Evolutionary conservation across 2,797 vertebrate genomes (phyloP).

Genomic region (Bradypodion pumilum): DNA sequence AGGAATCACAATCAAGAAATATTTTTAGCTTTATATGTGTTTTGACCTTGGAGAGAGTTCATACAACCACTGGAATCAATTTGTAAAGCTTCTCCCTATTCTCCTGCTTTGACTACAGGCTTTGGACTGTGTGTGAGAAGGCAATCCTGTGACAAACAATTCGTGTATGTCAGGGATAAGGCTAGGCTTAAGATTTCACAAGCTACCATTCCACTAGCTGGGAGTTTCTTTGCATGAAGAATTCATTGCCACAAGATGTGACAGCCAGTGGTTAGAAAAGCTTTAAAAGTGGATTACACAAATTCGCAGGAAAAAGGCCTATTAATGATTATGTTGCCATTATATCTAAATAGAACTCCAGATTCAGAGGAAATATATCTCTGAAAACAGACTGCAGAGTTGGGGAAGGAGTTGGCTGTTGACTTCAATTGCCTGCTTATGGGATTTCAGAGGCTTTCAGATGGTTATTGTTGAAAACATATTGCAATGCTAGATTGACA

Average conservation of each 20-base stretch:
- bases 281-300: not conserved
- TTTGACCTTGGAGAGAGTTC: not conserved
- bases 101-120: not conserved
- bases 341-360: not conserved
- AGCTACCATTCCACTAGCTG: not conserved
- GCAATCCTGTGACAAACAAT: not conserved
- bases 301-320: not conserved
- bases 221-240: not conserved
- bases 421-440: not conserved
- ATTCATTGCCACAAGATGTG: not conserved
- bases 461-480: not conserved
- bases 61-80: not conserved
- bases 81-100: not conserved
- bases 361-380: not conserved
- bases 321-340: not conserved
- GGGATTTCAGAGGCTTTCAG: not conserved
- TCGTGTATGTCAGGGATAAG: not conserved
- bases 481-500: not conserved
- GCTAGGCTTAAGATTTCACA: not conserved
- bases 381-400: not conserved
- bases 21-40: not conserved
- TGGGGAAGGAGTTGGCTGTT: not conserved
- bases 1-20: not conserved
- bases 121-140: not conserved
- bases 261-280: no score